Percentiles rank a stretch among this genome's conserved stretches.
These are phyloP conservation scores for Drosophila burlai DNA, from an alignment of 1,140 invertebrate species.

Conservation along the genomic window DNA sequence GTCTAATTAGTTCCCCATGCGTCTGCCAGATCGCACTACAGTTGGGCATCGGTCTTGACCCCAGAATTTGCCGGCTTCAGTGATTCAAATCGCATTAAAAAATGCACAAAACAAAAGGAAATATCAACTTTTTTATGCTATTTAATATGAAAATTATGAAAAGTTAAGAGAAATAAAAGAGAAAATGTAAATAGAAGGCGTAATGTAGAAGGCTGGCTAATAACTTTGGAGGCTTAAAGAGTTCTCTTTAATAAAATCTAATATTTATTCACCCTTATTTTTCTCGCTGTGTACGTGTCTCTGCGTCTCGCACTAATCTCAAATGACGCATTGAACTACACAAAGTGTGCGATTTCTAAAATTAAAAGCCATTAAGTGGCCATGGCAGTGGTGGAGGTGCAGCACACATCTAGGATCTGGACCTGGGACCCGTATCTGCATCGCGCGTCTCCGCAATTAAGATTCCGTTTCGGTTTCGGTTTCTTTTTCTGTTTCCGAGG, in stretches of 20 bases:
- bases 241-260: not conserved
- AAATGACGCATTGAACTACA: constrained; percentile 44
- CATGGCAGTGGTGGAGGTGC: constrained; percentile 29
- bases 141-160: not conserved
- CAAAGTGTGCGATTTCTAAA: constrained; percentile 25
- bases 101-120: not conserved
- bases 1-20: constrained; percentile 30
- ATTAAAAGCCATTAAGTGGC: constrained; percentile 26
- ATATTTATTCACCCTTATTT: not conserved
- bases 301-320: constrained; percentile 26
- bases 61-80: constrained; percentile 14
- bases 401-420: constrained; percentile 3
- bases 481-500: constrained; percentile 37
- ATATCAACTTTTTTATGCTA: not conserved
- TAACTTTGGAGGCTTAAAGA: not conserved
- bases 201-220: not conserved
- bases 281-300: not conserved
- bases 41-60: constrained; percentile 25
- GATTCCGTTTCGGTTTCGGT: not conserved
- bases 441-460: not conserved
- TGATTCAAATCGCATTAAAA: constrained; percentile 5
- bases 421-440: constrained; percentile 26
- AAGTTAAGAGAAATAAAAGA: not conserved
- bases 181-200: not conserved
- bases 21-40: constrained; percentile 22